A percentile compares a stretch with the other conserved stretches of the same genome.
phyloP scores from a whole-genome alignment of 92 coral and sea anemone genomes.

The Siderastrea siderea region DNA sequence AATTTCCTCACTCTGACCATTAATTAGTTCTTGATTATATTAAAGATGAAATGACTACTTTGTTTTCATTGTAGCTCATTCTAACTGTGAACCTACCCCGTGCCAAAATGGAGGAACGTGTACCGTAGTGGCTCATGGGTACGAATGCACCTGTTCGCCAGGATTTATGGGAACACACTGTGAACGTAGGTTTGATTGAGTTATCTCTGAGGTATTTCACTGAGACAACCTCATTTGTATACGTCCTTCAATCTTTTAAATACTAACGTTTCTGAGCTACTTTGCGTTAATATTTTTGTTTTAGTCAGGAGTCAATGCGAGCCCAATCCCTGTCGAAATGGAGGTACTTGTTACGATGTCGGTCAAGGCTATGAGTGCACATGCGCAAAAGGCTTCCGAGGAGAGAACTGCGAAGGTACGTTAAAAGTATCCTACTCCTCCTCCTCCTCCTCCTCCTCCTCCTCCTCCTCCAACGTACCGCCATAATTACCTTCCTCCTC shows the following conservation, averaged over 20 bases:
- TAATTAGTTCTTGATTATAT: not conserved
- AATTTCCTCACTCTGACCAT: too few species aligned
- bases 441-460: not conserved
- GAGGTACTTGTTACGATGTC: slow-evolving; percentile 98
- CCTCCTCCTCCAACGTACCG: not conserved
- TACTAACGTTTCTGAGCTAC: not conserved
- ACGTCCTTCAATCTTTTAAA: not conserved
- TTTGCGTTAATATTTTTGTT: not conserved
- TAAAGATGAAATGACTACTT: not conserved
- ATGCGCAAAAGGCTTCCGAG: slow-evolving; percentile 93
- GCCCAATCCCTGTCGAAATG: slow-evolving; percentile 95
- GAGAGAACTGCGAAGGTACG: slow-evolving; percentile 96
- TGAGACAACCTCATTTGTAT: not conserved
- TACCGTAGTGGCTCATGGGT: slow-evolving; percentile 93
- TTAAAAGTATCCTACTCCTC: not conserved
- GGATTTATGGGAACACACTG: slow-evolving; percentile 99
- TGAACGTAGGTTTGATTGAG: slow-evolving; percentile 80
- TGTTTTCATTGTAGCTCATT: slow-evolving; percentile 57
- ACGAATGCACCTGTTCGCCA: slow-evolving; percentile 97
- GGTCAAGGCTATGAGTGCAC: slow-evolving; percentile 99
- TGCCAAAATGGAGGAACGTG: slow-evolving; percentile 98
- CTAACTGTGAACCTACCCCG: slow-evolving; percentile 93
- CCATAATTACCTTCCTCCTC: too few species aligned
- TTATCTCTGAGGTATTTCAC: not conserved
- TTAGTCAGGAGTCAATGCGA: slow-evolving; percentile 97